A percentile compares a stretch with the other conserved stretches of the same genome.
Conservation (phyloP, 2,113 vertebrate species). For the Cololabis saira region DNA sequence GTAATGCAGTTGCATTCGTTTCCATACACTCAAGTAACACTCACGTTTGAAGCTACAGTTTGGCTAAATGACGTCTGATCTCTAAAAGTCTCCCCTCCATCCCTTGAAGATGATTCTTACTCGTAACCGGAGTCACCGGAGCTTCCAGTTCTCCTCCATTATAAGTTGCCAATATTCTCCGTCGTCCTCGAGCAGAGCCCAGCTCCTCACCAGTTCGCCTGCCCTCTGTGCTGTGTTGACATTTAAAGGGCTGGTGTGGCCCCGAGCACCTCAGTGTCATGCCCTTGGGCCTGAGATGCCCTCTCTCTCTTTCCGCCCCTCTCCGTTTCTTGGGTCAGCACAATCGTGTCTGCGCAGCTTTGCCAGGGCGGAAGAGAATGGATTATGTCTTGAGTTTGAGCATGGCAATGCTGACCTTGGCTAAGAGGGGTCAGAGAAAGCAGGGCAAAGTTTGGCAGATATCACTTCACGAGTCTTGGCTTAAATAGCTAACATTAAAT, state of each 20-base stretch:
- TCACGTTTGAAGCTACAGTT: constrained; percentile 42
- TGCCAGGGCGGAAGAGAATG: constrained; percentile 63
- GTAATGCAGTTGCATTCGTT: too few species aligned
- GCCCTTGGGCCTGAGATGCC: constrained; percentile 79
- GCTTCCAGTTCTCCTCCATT: constrained; percentile 19
- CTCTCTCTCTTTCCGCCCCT: constrained; percentile 48
- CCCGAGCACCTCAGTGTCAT: constrained; percentile 77
- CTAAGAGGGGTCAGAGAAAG: constrained; percentile 70
- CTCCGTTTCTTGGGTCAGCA: constrained; percentile 67
- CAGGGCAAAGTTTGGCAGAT: constrained; percentile 65
- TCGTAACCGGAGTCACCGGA: constrained; percentile 32
- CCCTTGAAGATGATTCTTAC: constrained; percentile 21
- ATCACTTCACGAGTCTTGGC: constrained; percentile 60
- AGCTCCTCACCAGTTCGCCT: constrained; percentile 40
- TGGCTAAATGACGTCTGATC: constrained; percentile 39
- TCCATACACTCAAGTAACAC: not conserved
- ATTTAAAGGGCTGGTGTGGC: constrained; percentile 84
- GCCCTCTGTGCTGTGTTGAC: constrained; percentile 73
- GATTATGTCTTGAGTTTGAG: constrained; percentile 65
- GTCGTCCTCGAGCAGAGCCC: constrained; percentile 36
- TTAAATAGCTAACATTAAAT: constrained; percentile 55
- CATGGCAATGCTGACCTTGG: constrained; percentile 67
- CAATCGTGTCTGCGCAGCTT: constrained; percentile 58
- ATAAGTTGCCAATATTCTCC: constrained; percentile 58
- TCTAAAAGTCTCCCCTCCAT: constrained; percentile 25